Conservation (phyloP, 2,797 vertebrate genomes). For the Cuculus canorus region DNA sequence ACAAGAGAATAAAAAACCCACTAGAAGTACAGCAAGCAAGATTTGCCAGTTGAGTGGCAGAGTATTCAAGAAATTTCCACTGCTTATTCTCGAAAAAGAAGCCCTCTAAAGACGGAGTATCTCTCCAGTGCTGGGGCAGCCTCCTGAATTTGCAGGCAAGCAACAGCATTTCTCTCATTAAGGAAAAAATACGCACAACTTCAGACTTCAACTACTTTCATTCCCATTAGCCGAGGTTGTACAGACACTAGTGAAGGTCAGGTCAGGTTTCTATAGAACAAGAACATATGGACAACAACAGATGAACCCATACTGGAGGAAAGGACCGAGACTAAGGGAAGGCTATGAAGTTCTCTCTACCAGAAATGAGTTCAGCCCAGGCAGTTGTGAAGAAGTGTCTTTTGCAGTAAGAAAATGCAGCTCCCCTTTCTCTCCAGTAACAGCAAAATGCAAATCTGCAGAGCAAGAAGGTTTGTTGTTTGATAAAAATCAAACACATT, state of each 20-base stretch:
- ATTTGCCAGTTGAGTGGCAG: slow-evolving; percentile 5
- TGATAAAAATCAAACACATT: background rate
- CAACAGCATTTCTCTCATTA: background rate
- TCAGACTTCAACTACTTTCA: background rate
- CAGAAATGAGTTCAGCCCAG: background rate
- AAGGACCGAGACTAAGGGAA: background rate
- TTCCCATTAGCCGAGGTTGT: background rate
- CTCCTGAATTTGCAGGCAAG: background rate
- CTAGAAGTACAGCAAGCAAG: slow-evolving; percentile 19
- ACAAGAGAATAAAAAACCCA: slow-evolving; percentile 12
- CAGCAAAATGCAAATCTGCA: background rate
- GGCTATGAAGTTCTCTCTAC: background rate
- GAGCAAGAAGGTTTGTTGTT: background rate
- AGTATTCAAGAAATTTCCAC: slow-evolving; percentile 45
- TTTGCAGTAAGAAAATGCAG: background rate
- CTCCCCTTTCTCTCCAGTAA: background rate
- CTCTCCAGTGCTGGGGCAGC: background rate
- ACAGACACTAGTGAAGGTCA: background rate
- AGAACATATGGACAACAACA: background rate
- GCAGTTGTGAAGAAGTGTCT: background rate
- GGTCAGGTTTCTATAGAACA: background rate
- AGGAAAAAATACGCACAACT: background rate
- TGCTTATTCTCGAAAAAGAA: slow-evolving; percentile 4
- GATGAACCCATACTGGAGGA: background rate
- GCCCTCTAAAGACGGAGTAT: background rate